phyloP scores from a whole-genome alignment of 1,140 invertebrate genomes.

The Phymorhynchus buccinoides region DNA sequence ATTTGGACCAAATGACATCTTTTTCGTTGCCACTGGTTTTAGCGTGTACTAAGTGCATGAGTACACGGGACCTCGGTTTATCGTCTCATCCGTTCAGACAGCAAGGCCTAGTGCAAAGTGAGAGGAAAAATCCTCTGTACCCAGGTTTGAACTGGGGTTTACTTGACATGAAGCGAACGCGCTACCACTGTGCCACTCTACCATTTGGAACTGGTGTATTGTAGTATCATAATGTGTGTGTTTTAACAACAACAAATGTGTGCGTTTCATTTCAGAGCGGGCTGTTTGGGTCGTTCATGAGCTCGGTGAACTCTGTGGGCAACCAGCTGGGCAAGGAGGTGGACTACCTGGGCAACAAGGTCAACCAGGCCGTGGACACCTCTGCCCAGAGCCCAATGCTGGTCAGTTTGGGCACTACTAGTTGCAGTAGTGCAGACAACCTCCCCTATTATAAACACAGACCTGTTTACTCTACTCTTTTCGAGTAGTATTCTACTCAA shows the following conservation, averaged over 20 bases:
- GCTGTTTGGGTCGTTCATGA: conserved; percentile 49
- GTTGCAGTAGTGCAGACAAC: not conserved
- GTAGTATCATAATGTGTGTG: not conserved
- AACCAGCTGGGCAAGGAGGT: conserved; percentile 47
- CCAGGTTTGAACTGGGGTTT: not conserved
- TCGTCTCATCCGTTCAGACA: too few relatives aligned
- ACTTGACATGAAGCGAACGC: too few relatives aligned
- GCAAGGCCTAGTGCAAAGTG: too few relatives aligned
- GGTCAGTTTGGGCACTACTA: conserved; percentile 37
- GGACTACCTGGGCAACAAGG: conserved; percentile 46
- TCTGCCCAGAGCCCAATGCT: conserved; percentile 39
- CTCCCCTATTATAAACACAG: not conserved
- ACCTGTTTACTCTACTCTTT: too few relatives aligned
- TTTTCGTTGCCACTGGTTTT: too few relatives aligned
- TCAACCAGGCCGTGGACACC: conserved; percentile 47
- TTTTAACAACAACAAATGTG: not conserved
- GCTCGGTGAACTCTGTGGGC: conserved; percentile 51
- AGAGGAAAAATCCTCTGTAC: not conserved
- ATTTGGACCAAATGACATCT: too few relatives aligned
- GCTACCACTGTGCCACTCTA: too few relatives aligned
- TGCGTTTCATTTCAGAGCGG: conserved; percentile 49
- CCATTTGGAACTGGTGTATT: too few relatives aligned
- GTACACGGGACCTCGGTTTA: too few relatives aligned
- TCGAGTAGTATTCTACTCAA: too few relatives aligned
- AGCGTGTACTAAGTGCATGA: too few relatives aligned